These are phyloP conservation scores for Phalangium opilio DNA, from an alignment of 2,888 invertebrate species.

Conservation along the genomic window DNA sequence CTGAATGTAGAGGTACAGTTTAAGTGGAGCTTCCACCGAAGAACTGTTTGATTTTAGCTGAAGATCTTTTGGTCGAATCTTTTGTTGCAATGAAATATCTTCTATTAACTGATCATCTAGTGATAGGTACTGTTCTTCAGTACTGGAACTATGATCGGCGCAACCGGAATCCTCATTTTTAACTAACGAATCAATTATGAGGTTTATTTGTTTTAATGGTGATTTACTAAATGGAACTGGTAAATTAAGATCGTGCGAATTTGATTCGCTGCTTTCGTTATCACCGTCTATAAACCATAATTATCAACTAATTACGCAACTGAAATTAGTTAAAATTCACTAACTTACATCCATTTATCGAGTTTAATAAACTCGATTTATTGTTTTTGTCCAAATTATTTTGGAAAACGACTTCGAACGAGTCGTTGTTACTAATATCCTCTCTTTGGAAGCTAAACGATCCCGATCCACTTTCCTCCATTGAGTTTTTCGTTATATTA, in stretches of 20 bases:
- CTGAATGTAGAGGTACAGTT: slow-evolving; percentile 4
- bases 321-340: too few relatives aligned
- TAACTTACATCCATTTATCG: too few relatives aligned
- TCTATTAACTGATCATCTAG: too few relatives aligned
- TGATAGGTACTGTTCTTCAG: slow-evolving; percentile 12
- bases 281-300: too few relatives aligned
- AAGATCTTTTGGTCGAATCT: background rate
- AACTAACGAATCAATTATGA: slow-evolving; percentile 35
- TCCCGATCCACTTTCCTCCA: too few relatives aligned
- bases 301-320: too few relatives aligned
- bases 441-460: too few relatives aligned
- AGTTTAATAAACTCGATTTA: too few relatives aligned
- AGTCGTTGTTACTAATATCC: background rate
- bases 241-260: too few relatives aligned
- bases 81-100: background rate
- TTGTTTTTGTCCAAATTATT: background rate
- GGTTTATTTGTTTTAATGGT: slow-evolving; percentile 5
- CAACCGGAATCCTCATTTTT: slow-evolving; percentile 35
- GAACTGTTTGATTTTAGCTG: background rate
- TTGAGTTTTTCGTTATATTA: too few relatives aligned
- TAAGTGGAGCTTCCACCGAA: background rate
- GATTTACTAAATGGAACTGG: slow-evolving; percentile 16
- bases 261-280: too few relatives aligned
- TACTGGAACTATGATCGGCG: slow-evolving; percentile 12
- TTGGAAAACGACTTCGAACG: slow-evolving; percentile 3